Percentiles rank a stretch among this genome's conserved stretches.
Conservation (phyloP, 2,888 invertebrate genomes). For the Lymantria dispar region DNA sequence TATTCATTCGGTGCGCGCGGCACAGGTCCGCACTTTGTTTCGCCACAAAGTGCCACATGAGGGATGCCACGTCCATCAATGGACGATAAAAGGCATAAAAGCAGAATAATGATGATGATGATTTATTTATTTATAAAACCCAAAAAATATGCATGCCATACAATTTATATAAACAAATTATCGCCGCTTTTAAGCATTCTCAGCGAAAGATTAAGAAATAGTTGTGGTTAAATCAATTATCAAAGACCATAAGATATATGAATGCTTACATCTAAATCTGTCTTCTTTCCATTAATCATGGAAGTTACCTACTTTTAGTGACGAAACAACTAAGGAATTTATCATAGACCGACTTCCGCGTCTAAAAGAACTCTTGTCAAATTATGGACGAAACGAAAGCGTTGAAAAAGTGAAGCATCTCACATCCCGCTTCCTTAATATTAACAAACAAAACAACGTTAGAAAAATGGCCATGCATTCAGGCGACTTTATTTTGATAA, state of each 20-base stretch:
- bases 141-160: too few relatives aligned
- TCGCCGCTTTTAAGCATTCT: conserved; percentile 6
- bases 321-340: conserved; percentile 52
- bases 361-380: conserved; percentile 48
- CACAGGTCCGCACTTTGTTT: too few relatives aligned
- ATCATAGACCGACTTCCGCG: conserved; percentile 66
- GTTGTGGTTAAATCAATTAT: conserved; percentile 20
- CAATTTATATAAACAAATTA: conserved; percentile 7
- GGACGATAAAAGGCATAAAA: too few relatives aligned
- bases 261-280: conserved; percentile 20
- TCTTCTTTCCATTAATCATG: conserved; percentile 25
- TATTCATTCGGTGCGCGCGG: too few relatives aligned
- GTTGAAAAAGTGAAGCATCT: conserved; percentile 32
- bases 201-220: neutral
- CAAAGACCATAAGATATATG: conserved; percentile 10
- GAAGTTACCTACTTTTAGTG: conserved; percentile 28
- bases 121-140: too few relatives aligned
- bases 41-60: too few relatives aligned
- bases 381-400: conserved; percentile 40
- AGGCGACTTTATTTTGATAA: conserved; percentile 21
- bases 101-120: too few relatives aligned
- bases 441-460: conserved; percentile 30
- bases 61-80: too few relatives aligned
- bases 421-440: conserved; percentile 36
- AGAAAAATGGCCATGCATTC: conserved; percentile 12